These are phyloP conservation scores for Limnothrissa miodon DNA, from an alignment of 2,113 vertebrate species.

Conservation along the genomic window DNA sequence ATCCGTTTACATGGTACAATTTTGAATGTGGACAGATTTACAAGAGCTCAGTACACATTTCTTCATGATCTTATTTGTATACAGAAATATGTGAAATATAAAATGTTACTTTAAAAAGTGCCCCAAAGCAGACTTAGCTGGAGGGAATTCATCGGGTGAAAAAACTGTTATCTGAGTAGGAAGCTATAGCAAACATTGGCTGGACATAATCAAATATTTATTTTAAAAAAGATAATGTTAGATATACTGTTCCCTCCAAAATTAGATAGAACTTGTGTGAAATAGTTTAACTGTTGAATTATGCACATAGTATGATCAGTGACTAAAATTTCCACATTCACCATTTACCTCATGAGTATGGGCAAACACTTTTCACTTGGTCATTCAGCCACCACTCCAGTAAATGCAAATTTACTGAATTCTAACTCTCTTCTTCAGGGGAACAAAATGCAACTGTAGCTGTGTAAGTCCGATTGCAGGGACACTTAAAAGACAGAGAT, in stretches of 20 bases:
- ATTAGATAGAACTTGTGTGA: background rate
- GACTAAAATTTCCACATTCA: background rate
- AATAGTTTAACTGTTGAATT: background rate
- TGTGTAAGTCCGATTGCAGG: conserved; percentile 17
- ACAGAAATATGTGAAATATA: background rate
- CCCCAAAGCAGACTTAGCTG: background rate
- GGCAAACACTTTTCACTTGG: background rate
- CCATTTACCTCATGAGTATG: background rate
- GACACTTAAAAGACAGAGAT: conserved; percentile 39
- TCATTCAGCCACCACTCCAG: background rate
- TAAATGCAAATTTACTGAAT: background rate
- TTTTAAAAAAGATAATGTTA: too few relatives aligned
- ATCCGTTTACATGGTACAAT: background rate
- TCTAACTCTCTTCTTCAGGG: background rate
- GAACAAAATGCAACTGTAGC: conserved; percentile 5
- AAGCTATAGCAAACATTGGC: background rate
- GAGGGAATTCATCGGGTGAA: background rate
- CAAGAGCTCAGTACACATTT: background rate
- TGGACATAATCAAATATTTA: background rate
- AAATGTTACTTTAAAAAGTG: background rate
- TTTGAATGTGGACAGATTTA: background rate
- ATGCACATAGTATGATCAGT: background rate
- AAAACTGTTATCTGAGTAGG: too few relatives aligned
- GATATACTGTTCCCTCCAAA: too few relatives aligned
- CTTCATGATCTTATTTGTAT: background rate